Percentiles rank a stretch among this genome's conserved stretches.
phyloP scores from a whole-genome alignment of 35 echinoderm and acorn worm species.

The Patiria miniata region DNA sequence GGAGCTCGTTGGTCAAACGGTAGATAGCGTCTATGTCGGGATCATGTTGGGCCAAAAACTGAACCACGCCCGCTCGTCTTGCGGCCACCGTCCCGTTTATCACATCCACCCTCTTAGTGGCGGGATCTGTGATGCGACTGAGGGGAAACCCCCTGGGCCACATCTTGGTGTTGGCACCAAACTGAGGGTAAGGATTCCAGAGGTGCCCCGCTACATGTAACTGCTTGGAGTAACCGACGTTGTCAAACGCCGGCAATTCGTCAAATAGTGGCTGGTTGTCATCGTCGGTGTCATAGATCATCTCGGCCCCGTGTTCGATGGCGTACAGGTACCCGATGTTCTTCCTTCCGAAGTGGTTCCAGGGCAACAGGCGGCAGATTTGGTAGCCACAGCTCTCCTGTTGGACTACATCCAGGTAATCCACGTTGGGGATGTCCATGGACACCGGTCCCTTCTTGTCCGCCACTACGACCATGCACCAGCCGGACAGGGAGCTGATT shows the following conservation, averaged over 20 bases:
- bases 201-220: neutral
- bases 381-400: neutral
- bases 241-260: neutral
- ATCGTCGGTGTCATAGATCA: constrained; percentile 18
- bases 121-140: neutral
- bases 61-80: neutral
- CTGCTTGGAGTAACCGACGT: neutral
- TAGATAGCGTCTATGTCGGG: constrained; percentile 19
- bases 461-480: constrained; percentile 23
- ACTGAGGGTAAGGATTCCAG: constrained; percentile 9
- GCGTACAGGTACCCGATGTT: constrained; percentile 27
- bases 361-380: neutral
- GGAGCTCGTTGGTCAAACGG: neutral
- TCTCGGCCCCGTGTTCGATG: neutral
- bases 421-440: neutral
- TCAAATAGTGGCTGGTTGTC: neutral
- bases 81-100: neutral
- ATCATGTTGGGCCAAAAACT: constrained; percentile 5
- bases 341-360: neutral
- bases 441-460: neutral
- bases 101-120: neutral
- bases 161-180: neutral
- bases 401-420: neutral
- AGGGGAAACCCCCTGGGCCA: constrained; percentile 16
- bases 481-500: neutral